These are phyloP conservation scores for Urechis unicinctus DNA, from an alignment of 2,888 invertebrate genomes.

Conservation along the genomic window DNA sequence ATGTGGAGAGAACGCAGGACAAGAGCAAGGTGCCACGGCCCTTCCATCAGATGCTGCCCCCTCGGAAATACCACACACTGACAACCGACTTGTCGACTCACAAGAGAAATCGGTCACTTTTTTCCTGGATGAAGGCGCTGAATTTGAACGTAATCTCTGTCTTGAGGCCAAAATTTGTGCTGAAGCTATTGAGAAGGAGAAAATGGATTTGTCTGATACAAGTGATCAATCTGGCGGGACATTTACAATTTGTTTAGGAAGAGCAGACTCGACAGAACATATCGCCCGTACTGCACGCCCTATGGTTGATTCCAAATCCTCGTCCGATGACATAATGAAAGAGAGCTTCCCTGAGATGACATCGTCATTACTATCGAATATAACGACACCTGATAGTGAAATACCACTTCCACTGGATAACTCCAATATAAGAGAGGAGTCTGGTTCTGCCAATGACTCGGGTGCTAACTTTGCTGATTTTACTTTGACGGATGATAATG, in stretches of 20 bases:
- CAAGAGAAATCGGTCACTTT: background rate
- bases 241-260: too few species aligned
- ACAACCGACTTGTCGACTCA: too few species aligned
- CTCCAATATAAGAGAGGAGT: background rate
- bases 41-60: too few species aligned
- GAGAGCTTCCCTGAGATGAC: constrained; percentile 29
- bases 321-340: constrained; percentile 24
- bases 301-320: too few species aligned
- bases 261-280: background rate
- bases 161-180: constrained; percentile 5
- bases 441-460: too few species aligned
- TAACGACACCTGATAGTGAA: constrained; percentile 13
- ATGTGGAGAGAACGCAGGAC: too few species aligned
- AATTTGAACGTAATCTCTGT: constrained; percentile 2
- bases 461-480: too few species aligned
- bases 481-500: too few species aligned
- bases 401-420: background rate
- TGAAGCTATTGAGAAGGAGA: background rate
- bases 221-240: background rate
- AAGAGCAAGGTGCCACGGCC: too few species aligned
- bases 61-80: too few species aligned
- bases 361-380: constrained; percentile 18
- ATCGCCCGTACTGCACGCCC: constrained; percentile 1
- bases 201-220: background rate
- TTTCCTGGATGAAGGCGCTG: background rate